Base-by-base conservation (phyloP, 2,113 vertebrate genomes). In the Shinisaurus crocodilurus region DNA sequence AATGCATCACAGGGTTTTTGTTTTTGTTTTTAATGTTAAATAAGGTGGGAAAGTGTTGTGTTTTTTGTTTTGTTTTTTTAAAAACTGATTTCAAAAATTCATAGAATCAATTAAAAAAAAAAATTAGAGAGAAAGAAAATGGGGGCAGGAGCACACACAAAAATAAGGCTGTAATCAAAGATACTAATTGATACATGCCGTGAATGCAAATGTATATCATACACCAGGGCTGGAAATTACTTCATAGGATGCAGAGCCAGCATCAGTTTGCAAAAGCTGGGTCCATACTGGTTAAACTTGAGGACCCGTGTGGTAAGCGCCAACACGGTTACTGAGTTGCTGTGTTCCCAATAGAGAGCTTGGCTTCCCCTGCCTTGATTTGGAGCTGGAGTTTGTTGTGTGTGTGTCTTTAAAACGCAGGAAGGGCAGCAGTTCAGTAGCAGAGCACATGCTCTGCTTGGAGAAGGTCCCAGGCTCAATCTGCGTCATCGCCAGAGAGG, bases 191-290 rank as follows among this genome's bases (percentile, higher is more conserved):
- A 92, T 94, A 93, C 87, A 92, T 91, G 92, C 79, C 88, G 90
- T 90, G 94, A 93, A 93, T 76, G 93, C 75, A 93, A 92, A 74
- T 86, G 91, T 82, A 89, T 81, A 93, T 91, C 93, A 92, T 95
- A 92, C 91, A 94, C 94, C 95, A 88, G 93, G 86, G 76, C 87
- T 88, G 92, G 93, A 91, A 95, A 94, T 94, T 91, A 88, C 92
- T 94, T 94, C 91, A 91, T 82, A 92, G 94, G 92, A 96, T 95
- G 94, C 45, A 50, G 67, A 93, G 76, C 79, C 92, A 94, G 94
- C 95, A 94, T 96, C 95, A 94, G 90, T 74, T 95, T 90, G 34
- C 34, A 37, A 60, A 75, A 76, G 15, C 50, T 43, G n/a, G 50
- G 60, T 43, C 37, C 72, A 10, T 60, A 25, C 34, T n/a, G 10